Percentiles rank a stretch among this genome's conserved stretches.
Evolutionary conservation across 1,140 invertebrate species (phyloP).

Genomic region (Anagrus nilaparvatae): DNA sequence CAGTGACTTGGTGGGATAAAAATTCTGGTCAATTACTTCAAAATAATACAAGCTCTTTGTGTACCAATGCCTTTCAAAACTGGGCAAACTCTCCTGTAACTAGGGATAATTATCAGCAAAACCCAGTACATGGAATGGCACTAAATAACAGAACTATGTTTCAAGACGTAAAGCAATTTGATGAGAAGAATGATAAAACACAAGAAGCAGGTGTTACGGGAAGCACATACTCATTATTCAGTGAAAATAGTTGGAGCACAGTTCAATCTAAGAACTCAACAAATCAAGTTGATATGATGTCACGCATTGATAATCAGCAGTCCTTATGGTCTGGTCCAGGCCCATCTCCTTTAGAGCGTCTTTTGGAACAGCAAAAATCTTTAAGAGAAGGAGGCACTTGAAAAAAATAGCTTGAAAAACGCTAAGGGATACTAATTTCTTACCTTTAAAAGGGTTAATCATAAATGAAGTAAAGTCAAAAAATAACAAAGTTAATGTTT

Average conservation of each 20-base stretch:
- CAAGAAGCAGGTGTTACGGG: conserved; percentile 25
- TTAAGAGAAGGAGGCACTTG: conserved; percentile 39
- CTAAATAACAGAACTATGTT: conserved; percentile 21
- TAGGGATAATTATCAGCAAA: conserved; percentile 26
- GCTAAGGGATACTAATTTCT: conserved; percentile 18
- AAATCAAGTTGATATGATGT: conserved; percentile 24
- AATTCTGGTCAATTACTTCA: conserved; percentile 15
- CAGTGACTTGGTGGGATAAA: conserved; percentile 28
- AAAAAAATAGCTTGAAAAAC: conserved; percentile 20
- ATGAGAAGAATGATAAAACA: conserved; percentile 30
- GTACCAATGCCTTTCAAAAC: conserved; percentile 22
- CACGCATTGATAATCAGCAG: conserved; percentile 41
- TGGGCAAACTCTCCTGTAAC: conserved; percentile 25
- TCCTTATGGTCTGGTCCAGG: conserved; percentile 69
- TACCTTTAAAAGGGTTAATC: conserved; percentile 4
- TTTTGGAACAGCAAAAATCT: conserved; percentile 71
- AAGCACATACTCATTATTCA: conserved; percentile 58
- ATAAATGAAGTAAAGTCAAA: neutral
- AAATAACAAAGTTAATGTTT: conserved; percentile 13
- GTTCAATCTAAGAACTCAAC: conserved; percentile 9
- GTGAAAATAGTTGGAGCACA: conserved; percentile 45
- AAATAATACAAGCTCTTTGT: conserved; percentile 14
- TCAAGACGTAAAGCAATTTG: conserved; percentile 23
- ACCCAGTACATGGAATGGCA: conserved; percentile 17
- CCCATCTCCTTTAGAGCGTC: conserved; percentile 65